Evolutionary conservation across 2,113 vertebrate species (phyloP), one percentile per base, ranked within the genome.

Genomic region (Chaetorhynchus papuensis): DNA sequence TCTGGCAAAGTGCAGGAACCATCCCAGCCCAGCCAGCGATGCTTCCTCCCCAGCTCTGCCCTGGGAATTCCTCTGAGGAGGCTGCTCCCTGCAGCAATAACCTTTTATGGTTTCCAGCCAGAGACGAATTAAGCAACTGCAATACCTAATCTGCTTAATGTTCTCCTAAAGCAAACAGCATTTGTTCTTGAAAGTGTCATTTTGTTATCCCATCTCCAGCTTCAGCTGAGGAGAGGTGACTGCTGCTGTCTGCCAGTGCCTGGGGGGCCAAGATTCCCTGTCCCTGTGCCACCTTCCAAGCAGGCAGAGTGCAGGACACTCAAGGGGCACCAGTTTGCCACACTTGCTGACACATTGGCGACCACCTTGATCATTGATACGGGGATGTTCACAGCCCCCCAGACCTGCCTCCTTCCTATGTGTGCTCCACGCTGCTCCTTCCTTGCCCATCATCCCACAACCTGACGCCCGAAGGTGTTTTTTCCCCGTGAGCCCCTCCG

Each of bases 101-200:
- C 97, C 97, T 97, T 98, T 97, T 97, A 98, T 97, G 97, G 97
- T 95, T 93, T 93, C 96, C 33, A 13, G 56, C 50, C 90, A 93
- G 89, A 61, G 82, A 87, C 5, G 19, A 92, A 68, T 89, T 86
- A 80, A 92, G 94, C 94, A 87, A 87, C 83, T 15, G 91, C 83
- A 80, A 50, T 59, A 53, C 82, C 68, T 79, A 93, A 95, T 95
- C 93, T 92, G 94, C 94, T 90, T 53, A 75, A 86, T 54, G 95
- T 93, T 92, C 72, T 71, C 44, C 89, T 79, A 81, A 91, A 94
- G 87, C 97, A 93, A 95, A 93, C 91, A 86, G 87, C 5, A 1
- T 37, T 15, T 11, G 78, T 59, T 95, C 94, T 89, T 93, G 90
- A 68, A 77, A 86, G 90, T 71, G 81, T 95, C 90, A 54, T 60